Evolutionary conservation across 2,888 invertebrate genomes (phyloP), one percentile per base, ranked within the genome.

Genomic region (Danaus chrysippus): DNA sequence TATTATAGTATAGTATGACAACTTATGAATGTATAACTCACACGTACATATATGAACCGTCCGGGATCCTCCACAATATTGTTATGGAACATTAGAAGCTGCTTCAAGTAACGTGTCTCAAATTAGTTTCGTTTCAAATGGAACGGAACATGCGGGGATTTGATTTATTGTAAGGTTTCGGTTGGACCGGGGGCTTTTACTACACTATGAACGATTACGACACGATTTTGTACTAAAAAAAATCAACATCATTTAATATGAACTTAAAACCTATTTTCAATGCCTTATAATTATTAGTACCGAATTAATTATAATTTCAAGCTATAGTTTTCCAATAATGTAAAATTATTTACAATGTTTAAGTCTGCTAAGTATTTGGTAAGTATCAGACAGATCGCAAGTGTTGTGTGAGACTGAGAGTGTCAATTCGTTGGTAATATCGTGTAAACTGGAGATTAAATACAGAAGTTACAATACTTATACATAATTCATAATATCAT

Each of bases 121-220:
- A 53, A 60, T 63, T 63, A 56, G 63, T 53, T 54, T 43, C 34
- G 52, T 43, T 46, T 42, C 41, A 59, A 41, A 42, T 61, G 52
- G 34, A 52, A 52, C 52, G 46, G 46, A 42, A 56, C 57, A 55
- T 46, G 41, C 59, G 54, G 62, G 56, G 55, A 61, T 58, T 49
- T 64, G 62, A 59, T 66, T 54, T 54, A 15, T 66, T 66, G 61
- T 66, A 66, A 64, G 66, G 66, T 64, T 66, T 66, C 66, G 52
- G 52, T 55, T 19, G 15, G 44, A 54, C 19, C 60, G 56, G 52
- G 56, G 17, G 42, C 49, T 61, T 49, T 56, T 49, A 56, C 12
- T 42, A 11, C 17, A n/a, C 15, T 42, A 41, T 46, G 49, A 46
- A 41, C 19, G 56, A 15, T 12, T 41, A 12, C 41, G 19, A 17